Conservation (phyloP, 2,888 invertebrate genomes). For the Tridacna gigas region DNA sequence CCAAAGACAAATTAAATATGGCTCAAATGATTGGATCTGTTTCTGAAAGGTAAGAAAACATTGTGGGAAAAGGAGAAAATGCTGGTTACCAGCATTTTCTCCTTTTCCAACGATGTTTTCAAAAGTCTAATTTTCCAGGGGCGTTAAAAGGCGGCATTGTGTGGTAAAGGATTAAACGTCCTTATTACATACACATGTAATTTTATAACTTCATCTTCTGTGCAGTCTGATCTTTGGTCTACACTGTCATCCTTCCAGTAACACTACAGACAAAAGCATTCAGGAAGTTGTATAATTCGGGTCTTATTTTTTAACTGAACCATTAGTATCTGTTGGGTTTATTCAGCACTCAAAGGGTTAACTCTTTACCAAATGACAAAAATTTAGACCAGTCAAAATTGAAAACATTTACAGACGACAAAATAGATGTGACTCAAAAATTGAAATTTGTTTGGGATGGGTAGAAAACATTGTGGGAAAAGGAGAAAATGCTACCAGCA, state of each 20-base stretch:
- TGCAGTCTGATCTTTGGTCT: background rate
- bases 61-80: conserved; percentile 1
- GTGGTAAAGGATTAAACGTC: background rate
- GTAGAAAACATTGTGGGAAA: conserved; percentile 2
- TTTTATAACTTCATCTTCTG: too few relatives aligned
- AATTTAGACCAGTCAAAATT: background rate
- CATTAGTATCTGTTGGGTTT: too few relatives aligned
- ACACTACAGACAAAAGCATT: too few relatives aligned
- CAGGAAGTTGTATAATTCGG: background rate
- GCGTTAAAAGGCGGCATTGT: background rate
- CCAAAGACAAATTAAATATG: too few relatives aligned
- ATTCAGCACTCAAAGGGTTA: background rate
- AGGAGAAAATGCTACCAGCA: conserved; percentile 8
- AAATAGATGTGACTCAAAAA: background rate
- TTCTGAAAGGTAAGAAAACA: too few relatives aligned
- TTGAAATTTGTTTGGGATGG: background rate
- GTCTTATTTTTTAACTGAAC: background rate
- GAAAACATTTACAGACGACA: background rate
- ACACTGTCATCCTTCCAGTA: too few relatives aligned
- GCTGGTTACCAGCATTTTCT: background rate
- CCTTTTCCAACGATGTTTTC: too few relatives aligned
- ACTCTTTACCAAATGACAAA: background rate
- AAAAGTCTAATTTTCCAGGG: background rate
- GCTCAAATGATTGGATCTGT: too few relatives aligned
- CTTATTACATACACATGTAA: too few relatives aligned